phyloP scores from a whole-genome alignment of 1,140 invertebrate genomes.

The Brachionus rubens region DNA sequence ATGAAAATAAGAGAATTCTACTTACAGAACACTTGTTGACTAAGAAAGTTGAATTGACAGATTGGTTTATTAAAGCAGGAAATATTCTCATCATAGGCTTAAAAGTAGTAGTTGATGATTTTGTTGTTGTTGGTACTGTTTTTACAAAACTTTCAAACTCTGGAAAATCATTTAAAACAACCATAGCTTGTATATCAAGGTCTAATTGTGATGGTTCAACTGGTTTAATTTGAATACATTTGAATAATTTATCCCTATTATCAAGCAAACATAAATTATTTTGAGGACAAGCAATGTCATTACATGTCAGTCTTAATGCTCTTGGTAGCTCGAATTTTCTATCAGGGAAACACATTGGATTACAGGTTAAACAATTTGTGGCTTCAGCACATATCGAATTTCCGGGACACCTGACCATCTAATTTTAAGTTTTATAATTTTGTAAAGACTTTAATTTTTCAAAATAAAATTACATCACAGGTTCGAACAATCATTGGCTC shows the following conservation, averaged over 20 bases:
- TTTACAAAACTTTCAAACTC: background rate
- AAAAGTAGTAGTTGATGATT: background rate
- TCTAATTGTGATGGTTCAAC: slow-evolving; percentile 5
- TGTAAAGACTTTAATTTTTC: too few species aligned
- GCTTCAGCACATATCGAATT: slow-evolving; percentile 15
- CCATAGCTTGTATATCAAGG: slow-evolving; percentile 7
- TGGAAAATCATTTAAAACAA: background rate
- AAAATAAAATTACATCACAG: too few species aligned
- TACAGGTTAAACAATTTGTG: slow-evolving; percentile 12
- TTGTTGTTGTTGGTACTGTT: background rate
- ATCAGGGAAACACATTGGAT: slow-evolving; percentile 18
- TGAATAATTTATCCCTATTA: background rate
- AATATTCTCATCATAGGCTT: background rate
- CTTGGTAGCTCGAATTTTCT: background rate
- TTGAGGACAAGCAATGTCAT: background rate
- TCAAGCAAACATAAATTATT: slow-evolving; percentile 4
- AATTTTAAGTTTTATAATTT: background rate
- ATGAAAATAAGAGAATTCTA: background rate
- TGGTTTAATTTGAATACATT: background rate
- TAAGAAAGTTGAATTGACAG: background rate
- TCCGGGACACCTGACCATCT: slow-evolving; percentile 3
- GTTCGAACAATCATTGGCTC: too few species aligned
- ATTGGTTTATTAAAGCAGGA: background rate
- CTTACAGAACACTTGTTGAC: slow-evolving; percentile 4
- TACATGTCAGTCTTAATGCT: background rate